These are phyloP conservation scores for Xanthia icteritia DNA, from an alignment of 2,888 invertebrate species.

Conservation along the genomic window DNA sequence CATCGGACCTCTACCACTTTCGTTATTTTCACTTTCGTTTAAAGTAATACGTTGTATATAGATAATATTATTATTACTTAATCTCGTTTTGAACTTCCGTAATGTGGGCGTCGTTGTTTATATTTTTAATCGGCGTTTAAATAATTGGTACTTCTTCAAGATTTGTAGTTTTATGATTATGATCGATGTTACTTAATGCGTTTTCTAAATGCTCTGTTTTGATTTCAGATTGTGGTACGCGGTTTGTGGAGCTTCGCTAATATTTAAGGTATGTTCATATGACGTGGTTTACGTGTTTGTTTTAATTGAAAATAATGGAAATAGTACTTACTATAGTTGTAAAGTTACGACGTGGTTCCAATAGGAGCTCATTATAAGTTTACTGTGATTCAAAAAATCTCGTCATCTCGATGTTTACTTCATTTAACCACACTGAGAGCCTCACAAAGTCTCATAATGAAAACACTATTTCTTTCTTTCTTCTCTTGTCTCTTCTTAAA, in stretches of 20 bases:
- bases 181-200: slow-evolving; percentile 13
- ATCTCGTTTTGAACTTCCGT: slow-evolving; percentile 75
- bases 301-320: not conserved
- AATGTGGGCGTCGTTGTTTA: slow-evolving; percentile 72
- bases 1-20: slow-evolving; percentile 83
- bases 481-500: too few relatives aligned
- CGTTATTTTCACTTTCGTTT: slow-evolving; percentile 87
- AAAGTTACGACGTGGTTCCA: not conserved
- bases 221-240: slow-evolving; percentile 73
- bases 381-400: not conserved
- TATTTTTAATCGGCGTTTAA: slow-evolving; percentile 61
- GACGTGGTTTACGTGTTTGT: not conserved
- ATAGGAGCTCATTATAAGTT: too few relatives aligned
- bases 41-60: slow-evolving; percentile 76
- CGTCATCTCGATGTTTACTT: too few relatives aligned
- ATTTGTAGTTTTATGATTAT: slow-evolving; percentile 41
- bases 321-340: not conserved
- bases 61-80: slow-evolving; percentile 77
- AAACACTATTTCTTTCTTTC: too few relatives aligned
- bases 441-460: not conserved
- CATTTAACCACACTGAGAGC: not conserved
- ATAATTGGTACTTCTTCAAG: slow-evolving; percentile 45
- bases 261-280: slow-evolving; percentile 72
- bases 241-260: slow-evolving; percentile 69
- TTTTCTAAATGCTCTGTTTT: slow-evolving; percentile 68